Evolutionary conservation across 2,113 vertebrate species (phyloP).

Genomic region (Asarcornis scutulata): DNA sequence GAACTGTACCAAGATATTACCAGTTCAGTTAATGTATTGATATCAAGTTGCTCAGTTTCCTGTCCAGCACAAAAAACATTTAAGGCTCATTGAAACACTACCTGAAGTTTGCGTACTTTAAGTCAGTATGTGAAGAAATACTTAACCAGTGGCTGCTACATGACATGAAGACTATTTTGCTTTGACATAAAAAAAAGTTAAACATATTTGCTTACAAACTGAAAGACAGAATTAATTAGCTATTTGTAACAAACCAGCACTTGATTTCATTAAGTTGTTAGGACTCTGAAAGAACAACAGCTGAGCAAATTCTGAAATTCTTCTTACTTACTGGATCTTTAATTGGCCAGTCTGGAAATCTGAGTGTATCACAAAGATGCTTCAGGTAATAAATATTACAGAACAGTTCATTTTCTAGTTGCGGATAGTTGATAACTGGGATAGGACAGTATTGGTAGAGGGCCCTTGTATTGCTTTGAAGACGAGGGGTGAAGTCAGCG

Average conservation of each 20-base stretch:
- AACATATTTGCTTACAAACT: background rate
- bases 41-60: background rate
- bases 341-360: conserved; percentile 97
- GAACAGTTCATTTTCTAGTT: conserved; percentile 96
- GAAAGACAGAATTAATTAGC: background rate
- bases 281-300: background rate
- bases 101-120: background rate
- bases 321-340: conserved; percentile 89
- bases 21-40: background rate
- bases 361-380: conserved; percentile 92
- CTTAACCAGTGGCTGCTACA: background rate
- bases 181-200: background rate
- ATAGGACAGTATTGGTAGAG: conserved; percentile 99
- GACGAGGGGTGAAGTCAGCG: conserved; percentile 95
- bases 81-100: background rate
- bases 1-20: background rate
- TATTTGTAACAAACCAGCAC: background rate
- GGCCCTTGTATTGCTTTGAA: conserved; percentile 97
- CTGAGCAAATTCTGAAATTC: background rate
- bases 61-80: background rate
- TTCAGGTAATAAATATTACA: conserved; percentile 99
- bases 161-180: background rate
- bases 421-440: conserved; percentile 94
- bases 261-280: background rate
- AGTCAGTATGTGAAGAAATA: background rate